Evolutionary conservation across 1,140 invertebrate genomes (phyloP), one percentile per base, ranked within the genome.

Genomic region (Drosophila serrata): DNA sequence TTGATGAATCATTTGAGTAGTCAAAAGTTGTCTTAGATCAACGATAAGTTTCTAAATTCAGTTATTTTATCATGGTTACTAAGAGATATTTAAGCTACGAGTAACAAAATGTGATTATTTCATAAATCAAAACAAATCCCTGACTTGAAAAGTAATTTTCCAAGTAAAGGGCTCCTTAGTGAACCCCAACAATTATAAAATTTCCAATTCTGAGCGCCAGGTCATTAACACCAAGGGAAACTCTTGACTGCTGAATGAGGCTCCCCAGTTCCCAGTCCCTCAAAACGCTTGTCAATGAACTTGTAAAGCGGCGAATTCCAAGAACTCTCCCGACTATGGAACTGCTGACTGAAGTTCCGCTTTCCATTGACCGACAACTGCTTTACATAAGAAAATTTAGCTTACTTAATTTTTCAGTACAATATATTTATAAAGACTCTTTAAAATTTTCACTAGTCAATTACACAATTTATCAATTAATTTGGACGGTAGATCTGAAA

Each of bases 301-400:
- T 81, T 81, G 68, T 51, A 51, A 39, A 46, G 17, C 22, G 11
- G 24, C 8, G 7, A 45, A 56, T 80, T 80, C 78, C 49, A 35
- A 46, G 78, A 80, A 81, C 37, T 60, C 45, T 19, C 42, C 58
- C 46, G 53, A 29, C 55, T 24, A 39, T 8, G 22, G 46, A 75
- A 79, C 1, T 80, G 78, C 78, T 81, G 78, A 81, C 78, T n/a
- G 15, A 69, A 80, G 70, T 80, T 80, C 78, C 78, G 77, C 37
- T 43, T 35, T 12, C 33, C 39, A 45, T 31, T 40, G 35, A 19
- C 15, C 6, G 19, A 53, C 51, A 22, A 53, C 8, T 13, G 13
- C n/a, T 31, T 72, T 37, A 69, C 33, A 57, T 48, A 33, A 70
- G 22, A 48, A 29, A 35, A 13, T 22, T 22, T 0, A 8, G 31